Base-by-base conservation (phyloP, 2,888 invertebrate species). In the Ophion obscuratus region DNA sequence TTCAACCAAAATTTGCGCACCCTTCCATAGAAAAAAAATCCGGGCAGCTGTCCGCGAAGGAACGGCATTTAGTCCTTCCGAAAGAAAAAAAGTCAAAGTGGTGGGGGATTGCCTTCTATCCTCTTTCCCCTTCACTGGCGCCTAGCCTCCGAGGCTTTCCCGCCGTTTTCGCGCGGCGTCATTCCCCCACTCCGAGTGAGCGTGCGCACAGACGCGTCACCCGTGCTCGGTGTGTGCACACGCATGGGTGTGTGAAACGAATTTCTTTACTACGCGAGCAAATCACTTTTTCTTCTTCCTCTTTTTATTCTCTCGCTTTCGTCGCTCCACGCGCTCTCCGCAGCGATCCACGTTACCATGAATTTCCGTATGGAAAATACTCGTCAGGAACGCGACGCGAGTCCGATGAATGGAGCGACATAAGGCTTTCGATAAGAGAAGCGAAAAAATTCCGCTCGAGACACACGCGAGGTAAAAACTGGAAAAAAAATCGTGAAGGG, bases 121-220 rank as follows among this genome's bases (percentile, higher is more conserved):
- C 2, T 53, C 20, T n/a, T 11, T 40, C 44, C 66, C 80, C 59
- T 44, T 47, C 64, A 11, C 36, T 4, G 44, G 20, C 27, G 36
- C 24, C 7, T 17, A n/a, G 11, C 24, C 68, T 10, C 36, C 74
- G 24, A 81, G 27, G n/a, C 66, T 89, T 89, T 89, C 89, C 89
- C 89, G 89, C 89, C 83, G 83, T 88, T 89, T 88, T 86, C 87
- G 83, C 77, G 81, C 76, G 82, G 88, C 89, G 87, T 89, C 86
- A 81, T 81, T 85, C 76, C 68, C 78, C 81, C 73, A n/a, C 83
- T 78, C 74, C 61, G 68, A 74, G 76, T 61, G 81, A 80, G 70
- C 44, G 27, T 47, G 68, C 64, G 80, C 64, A 76, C 40, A 40
- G 71, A 44, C 57, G 85, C 85, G 85, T 86, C 83, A 70, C 75